Evolutionary conservation across 2,113 vertebrate species (phyloP).

Genomic region (Gobio gobio): DNA sequence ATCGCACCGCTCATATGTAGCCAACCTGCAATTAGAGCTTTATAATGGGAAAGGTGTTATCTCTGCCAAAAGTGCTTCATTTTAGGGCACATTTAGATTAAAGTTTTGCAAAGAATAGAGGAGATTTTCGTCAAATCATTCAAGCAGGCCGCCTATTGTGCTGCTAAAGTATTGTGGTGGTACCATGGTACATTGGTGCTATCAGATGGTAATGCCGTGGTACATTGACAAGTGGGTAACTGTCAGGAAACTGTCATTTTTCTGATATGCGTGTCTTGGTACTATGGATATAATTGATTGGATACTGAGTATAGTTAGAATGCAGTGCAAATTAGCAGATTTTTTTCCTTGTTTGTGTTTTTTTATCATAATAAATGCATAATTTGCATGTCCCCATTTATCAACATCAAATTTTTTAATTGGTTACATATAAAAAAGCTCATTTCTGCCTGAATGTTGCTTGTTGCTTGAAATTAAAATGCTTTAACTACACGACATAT

Average conservation of each 20-base stretch:
- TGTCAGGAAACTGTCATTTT: background rate
- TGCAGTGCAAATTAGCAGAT: background rate
- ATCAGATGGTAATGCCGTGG: background rate
- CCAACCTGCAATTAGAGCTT: conserved; percentile 61
- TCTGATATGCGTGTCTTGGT: background rate
- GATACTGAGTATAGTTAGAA: background rate
- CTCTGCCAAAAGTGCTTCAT: conserved; percentile 37
- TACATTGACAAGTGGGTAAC: background rate
- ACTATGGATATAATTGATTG: no score
- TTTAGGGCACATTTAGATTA: conserved; percentile 25
- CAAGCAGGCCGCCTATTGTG: background rate
- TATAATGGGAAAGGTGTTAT: conserved; percentile 57
- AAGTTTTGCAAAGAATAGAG: conserved; percentile 12
- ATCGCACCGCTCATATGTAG: conserved; percentile 54
- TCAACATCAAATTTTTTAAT: no score
- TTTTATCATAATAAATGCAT: background rate
- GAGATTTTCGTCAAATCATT: conserved; percentile 18
- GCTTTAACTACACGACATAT: no score
- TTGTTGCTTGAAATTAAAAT: no score
- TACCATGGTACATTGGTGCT: background rate
- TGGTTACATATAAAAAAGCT: no score
- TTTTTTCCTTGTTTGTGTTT: background rate
- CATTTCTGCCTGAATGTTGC: no score
- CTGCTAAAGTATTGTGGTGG: background rate
- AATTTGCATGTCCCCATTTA: background rate